Evolutionary conservation across 1,140 invertebrate genomes (phyloP).

Genomic region (Drosophila takahashii): DNA sequence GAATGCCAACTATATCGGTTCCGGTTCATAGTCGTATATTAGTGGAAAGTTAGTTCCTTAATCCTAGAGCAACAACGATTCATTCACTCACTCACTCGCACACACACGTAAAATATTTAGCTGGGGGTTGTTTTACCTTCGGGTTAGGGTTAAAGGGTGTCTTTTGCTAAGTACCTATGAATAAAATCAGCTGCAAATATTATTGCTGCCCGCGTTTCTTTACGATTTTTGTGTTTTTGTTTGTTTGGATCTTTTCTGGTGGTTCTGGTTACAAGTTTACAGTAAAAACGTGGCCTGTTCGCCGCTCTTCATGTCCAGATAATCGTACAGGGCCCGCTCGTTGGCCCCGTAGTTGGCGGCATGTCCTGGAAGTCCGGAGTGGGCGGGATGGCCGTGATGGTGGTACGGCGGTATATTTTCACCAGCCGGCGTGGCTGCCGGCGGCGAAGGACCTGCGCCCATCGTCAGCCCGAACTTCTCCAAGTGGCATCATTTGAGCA

Average conservation of each 20-base stretch:
- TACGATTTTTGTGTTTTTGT: conserved; percentile 6
- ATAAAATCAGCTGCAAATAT: conserved; percentile 59
- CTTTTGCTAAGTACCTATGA: conserved; percentile 58
- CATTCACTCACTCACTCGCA: conserved; percentile 4
- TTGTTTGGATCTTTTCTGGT: conserved; percentile 57
- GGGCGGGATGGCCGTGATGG: conserved; percentile 36
- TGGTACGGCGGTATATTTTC: conserved; percentile 53
- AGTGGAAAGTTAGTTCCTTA: conserved; percentile 7
- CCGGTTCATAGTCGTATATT: conserved; percentile 25
- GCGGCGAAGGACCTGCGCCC: conserved; percentile 67
- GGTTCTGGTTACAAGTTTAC: conserved; percentile 76
- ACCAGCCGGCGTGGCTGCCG: conserved; percentile 61
- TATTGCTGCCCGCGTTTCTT: conserved; percentile 19
- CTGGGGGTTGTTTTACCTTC: conserved; percentile 11
- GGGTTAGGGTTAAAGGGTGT: conserved; percentile 4
- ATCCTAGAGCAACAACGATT: conserved; percentile 9
- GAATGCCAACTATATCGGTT: conserved; percentile 18
- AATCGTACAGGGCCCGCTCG: conserved; percentile 66
- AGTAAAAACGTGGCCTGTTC: conserved; percentile 76
- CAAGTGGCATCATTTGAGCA: conserved; percentile 84
- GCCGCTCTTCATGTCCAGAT: conserved; percentile 73
- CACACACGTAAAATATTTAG: conserved; percentile 24
- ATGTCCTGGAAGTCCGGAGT: conserved; percentile 22
- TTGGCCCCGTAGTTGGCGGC: conserved; percentile 52
- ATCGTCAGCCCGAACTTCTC: conserved; percentile 78